Evolutionary conservation across 2,113 vertebrate species (phyloP).

Genomic region (Poicephalus meyeri): DNA sequence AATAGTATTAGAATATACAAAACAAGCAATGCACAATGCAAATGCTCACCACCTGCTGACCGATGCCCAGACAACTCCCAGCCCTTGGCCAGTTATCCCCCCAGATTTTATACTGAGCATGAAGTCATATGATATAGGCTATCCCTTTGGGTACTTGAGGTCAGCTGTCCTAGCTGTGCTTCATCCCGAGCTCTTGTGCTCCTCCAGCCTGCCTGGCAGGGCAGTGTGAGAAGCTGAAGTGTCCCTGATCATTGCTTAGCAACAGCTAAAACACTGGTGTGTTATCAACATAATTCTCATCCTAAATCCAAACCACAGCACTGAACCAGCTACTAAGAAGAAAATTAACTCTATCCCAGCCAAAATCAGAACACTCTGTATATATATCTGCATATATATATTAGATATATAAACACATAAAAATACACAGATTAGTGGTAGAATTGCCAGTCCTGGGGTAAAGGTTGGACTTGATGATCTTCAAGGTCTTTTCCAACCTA

Average conservation of each 20-base stretch:
- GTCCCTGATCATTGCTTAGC: background rate
- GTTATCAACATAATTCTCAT: background rate
- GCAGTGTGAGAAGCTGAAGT: background rate
- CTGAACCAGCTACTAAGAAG: background rate
- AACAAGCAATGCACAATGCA: background rate
- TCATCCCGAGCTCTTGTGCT: background rate
- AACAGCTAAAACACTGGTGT: background rate
- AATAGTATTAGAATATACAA: background rate
- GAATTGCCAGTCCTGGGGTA: background rate
- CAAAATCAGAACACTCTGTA: background rate
- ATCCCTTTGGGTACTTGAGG: background rate
- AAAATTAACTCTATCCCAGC: background rate
- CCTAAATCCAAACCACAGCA: background rate
- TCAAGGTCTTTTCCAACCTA: background rate
- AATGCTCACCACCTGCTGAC: background rate
- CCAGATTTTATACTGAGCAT: background rate
- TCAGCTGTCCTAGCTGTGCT: background rate
- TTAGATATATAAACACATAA: background rate
- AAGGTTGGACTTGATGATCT: background rate
- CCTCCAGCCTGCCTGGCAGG: fast-evolving
- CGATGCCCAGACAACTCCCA: background rate
- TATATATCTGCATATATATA: background rate
- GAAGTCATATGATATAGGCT: background rate
- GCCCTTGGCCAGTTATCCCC: background rate
- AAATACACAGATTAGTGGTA: background rate